Evolutionary conservation across 2,888 invertebrate species (phyloP).

Genomic region (Bellardia bayeri): DNA sequence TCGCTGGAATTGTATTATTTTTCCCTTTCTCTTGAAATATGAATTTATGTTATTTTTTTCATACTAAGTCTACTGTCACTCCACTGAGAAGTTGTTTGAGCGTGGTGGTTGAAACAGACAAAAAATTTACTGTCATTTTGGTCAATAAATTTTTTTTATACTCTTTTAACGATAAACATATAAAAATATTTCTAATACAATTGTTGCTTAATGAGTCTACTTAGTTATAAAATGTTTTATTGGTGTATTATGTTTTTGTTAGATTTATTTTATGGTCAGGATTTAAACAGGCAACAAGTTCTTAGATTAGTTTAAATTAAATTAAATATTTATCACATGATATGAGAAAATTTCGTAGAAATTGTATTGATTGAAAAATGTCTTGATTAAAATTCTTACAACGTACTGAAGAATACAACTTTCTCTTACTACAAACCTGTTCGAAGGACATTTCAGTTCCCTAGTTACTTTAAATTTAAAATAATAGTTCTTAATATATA

Average conservation of each 20-base stretch:
- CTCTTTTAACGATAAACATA: constrained; percentile 30
- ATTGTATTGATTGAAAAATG: too few relatives aligned
- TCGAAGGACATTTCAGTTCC: too few relatives aligned
- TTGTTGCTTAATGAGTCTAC: constrained; percentile 29
- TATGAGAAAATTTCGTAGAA: too few relatives aligned
- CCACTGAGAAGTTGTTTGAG: not conserved
- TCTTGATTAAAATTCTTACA: too few relatives aligned
- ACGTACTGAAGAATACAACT: too few relatives aligned
- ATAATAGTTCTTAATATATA: too few relatives aligned
- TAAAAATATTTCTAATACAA: constrained; percentile 19
- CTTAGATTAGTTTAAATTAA: too few relatives aligned
- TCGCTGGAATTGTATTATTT: constrained; percentile 60
- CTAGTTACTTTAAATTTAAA: too few relatives aligned
- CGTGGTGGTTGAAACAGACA: not conserved
- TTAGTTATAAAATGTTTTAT: constrained; percentile 24
- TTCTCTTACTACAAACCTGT: too few relatives aligned
- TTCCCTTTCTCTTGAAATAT: not conserved
- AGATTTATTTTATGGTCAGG: not conserved
- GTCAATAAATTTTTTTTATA: constrained; percentile 13
- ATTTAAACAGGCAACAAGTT: not conserved
- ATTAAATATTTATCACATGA: too few relatives aligned
- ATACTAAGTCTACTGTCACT: not conserved
- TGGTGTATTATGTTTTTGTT: not conserved
- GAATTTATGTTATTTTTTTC: constrained; percentile 28
- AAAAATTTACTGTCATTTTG: not conserved